A percentile compares a stretch with the other conserved stretches of the same genome.
phyloP scores from a whole-genome alignment of 2,113 vertebrate species.

The Macaca nemestrina region DNA sequence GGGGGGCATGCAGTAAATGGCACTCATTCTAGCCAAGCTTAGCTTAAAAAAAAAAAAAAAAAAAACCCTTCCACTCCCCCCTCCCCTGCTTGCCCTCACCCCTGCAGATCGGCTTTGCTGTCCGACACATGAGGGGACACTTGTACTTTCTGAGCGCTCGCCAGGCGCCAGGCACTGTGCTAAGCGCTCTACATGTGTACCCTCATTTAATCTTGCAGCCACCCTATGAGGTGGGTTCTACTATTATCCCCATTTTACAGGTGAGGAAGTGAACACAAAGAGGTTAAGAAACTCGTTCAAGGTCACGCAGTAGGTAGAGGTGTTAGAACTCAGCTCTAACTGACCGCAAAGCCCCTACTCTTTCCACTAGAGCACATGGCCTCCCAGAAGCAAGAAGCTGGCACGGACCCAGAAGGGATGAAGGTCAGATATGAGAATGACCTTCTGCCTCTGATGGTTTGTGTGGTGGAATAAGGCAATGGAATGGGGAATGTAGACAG shows the following conservation, averaged over 20 bases:
- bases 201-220: neutral
- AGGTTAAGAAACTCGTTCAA: neutral
- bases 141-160: slow-evolving; percentile 38
- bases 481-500: neutral
- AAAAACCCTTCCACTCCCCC: neutral
- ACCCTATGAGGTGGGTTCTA: neutral
- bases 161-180: slow-evolving; percentile 15
- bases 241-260: slow-evolving; percentile 50
- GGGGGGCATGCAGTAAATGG: neutral
- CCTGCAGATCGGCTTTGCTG: slow-evolving; percentile 58
- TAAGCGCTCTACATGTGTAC: neutral
- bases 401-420: neutral
- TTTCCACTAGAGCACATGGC: neutral
- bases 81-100: neutral
- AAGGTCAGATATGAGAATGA: neutral
- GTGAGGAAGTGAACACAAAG: neutral
- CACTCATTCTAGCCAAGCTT: slow-evolving; percentile 33
- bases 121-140: slow-evolving; percentile 5
- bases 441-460: neutral
- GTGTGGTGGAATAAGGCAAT: neutral
- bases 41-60: neutral
- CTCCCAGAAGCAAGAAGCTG: neutral
- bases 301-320: neutral
- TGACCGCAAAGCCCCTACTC: neutral
- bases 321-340: neutral